Conservation (phyloP, 2,888 invertebrate species). For the Pristionchus mayeri region DNA sequence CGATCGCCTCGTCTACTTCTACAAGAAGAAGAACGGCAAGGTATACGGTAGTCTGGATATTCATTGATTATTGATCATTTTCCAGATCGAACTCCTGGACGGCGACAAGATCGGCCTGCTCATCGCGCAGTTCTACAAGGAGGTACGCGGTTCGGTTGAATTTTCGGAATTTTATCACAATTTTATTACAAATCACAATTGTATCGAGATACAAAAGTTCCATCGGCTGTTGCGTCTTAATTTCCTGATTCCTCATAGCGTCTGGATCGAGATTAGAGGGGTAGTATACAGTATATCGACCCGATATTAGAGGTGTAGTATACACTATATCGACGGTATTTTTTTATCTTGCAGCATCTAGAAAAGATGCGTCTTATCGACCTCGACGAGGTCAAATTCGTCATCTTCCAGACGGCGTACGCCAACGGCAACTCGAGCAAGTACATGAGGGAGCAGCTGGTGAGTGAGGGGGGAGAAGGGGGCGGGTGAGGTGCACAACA, state of each 20-base stretch:
- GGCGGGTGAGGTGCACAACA: background rate
- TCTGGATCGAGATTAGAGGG: too few species aligned
- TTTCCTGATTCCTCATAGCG: too few species aligned
- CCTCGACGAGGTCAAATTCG: too few species aligned
- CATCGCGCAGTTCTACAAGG: conserved; percentile 74
- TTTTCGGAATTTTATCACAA: too few species aligned
- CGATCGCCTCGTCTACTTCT: conserved; percentile 92
- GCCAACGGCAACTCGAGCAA: conserved; percentile 96
- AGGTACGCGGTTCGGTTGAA: conserved; percentile 21
- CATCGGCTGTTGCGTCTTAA: too few species aligned
- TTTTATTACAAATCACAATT: too few species aligned
- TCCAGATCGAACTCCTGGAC: conserved; percentile 83
- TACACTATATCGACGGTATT: too few species aligned
- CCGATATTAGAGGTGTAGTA: too few species aligned
- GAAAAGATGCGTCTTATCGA: conserved; percentile 76
- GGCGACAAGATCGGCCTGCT: conserved; percentile 96
- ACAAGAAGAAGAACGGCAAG: conserved; percentile 77
- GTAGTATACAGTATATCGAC: too few species aligned
- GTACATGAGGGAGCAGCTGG: conserved; percentile 83
- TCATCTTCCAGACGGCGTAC: conserved; percentile 97
- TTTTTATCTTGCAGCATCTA: background rate
- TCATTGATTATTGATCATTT: background rate
- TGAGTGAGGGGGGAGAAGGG: too few species aligned
- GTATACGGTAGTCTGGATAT: background rate
- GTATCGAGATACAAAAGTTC: too few species aligned